Percentiles rank a stretch among this genome's conserved stretches.
These are phyloP conservation scores for Drosophila rufa DNA, from an alignment of 1,140 invertebrate genomes.

Conservation along the genomic window DNA sequence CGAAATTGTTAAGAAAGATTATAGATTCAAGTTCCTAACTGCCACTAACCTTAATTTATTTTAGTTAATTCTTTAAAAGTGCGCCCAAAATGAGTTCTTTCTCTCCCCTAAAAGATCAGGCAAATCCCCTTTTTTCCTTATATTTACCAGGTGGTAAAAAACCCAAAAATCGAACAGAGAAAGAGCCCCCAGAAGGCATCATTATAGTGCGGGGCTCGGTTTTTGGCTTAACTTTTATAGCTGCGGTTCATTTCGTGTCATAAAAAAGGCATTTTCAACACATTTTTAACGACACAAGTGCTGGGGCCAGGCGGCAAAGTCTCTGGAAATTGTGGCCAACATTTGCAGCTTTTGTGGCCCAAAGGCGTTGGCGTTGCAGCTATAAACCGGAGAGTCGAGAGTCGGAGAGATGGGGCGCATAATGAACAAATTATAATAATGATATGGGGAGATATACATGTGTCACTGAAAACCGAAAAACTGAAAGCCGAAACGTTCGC, in stretches of 20 bases:
- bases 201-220: slow-evolving; percentile 56
- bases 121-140: neutral
- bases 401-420: slow-evolving; percentile 20
- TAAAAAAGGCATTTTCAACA: slow-evolving; percentile 81
- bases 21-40: too few species aligned
- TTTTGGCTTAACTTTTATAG: slow-evolving; percentile 66
- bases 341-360: slow-evolving; percentile 76
- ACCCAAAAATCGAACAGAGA: neutral
- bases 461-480: slow-evolving; percentile 22
- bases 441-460: slow-evolving; percentile 47
- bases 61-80: neutral
- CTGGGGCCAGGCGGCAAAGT: slow-evolving; percentile 36
- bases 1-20: too few species aligned
- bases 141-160: slow-evolving; percentile 40
- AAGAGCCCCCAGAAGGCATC: slow-evolving; percentile 31
- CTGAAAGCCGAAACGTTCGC: slow-evolving; percentile 1
- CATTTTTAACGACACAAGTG: slow-evolving; percentile 80
- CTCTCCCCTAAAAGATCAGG: neutral
- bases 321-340: slow-evolving; percentile 60
- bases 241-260: slow-evolving; percentile 73
- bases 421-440: slow-evolving; percentile 81
- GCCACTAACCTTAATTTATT: neutral
- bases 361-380: slow-evolving; percentile 77
- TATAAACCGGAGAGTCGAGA: slow-evolving; percentile 46
- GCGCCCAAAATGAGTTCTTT: neutral